A percentile compares a stretch with the other conserved stretches of the same genome.
Conservation (phyloP, 64 coral and sea anemone species). For the Trachythela sp. region DNA sequence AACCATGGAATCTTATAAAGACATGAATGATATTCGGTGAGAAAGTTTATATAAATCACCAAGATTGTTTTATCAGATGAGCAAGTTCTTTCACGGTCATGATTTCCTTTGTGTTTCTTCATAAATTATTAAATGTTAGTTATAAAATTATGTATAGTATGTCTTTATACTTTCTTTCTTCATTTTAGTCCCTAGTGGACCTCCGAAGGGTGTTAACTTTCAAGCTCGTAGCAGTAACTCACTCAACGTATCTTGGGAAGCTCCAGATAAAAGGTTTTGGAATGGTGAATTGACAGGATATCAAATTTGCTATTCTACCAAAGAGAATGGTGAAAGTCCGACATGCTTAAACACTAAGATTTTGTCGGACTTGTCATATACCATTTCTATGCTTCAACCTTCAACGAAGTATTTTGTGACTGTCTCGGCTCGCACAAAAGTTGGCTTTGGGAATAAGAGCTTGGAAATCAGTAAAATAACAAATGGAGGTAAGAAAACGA, state of each 20-base stretch:
- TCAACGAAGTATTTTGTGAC: background rate
- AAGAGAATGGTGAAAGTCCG: background rate
- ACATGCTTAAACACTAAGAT: background rate
- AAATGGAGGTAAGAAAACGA: background rate
- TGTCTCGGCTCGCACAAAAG: background rate
- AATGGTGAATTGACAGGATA: background rate
- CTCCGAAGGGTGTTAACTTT: background rate
- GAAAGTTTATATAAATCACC: too few relatives aligned
- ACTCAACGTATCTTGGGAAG: background rate
- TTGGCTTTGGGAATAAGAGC: background rate
- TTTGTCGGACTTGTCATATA: background rate
- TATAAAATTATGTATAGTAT: too few relatives aligned
- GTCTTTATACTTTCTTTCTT: too few relatives aligned
- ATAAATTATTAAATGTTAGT: too few relatives aligned
- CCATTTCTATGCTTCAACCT: background rate
- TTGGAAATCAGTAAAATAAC: background rate
- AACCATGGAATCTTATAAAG: too few relatives aligned
- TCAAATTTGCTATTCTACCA: background rate
- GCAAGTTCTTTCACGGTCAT: too few relatives aligned
- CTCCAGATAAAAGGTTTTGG: background rate
- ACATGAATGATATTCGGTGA: too few relatives aligned
- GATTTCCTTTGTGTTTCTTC: too few relatives aligned
- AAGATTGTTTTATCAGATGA: too few relatives aligned
- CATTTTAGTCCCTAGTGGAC: background rate
- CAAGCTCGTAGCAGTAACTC: background rate